Evolutionary conservation across 1,140 invertebrate genomes (phyloP).

Genomic region (Zaprionus kolodkinae): DNA sequence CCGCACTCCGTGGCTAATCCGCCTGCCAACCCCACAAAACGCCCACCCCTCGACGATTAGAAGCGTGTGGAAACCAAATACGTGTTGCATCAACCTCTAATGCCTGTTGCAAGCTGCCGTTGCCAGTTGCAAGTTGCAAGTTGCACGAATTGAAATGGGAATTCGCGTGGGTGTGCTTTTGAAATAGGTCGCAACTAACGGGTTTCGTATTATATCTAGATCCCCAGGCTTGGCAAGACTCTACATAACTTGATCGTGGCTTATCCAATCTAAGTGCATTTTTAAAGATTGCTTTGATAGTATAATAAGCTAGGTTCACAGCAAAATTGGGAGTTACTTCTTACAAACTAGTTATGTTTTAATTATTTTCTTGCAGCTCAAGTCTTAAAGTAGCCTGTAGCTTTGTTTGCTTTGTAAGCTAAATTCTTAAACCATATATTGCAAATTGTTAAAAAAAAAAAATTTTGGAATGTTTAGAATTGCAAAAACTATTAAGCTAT

Average conservation of each 20-base stretch:
- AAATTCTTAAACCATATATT: too few relatives aligned
- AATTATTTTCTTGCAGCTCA: too few relatives aligned
- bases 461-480: too few relatives aligned
- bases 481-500: too few relatives aligned
- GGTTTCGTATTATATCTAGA: background rate
- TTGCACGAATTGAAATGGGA: conserved; percentile 16
- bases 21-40: background rate
- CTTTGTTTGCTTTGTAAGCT: too few relatives aligned
- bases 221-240: background rate
- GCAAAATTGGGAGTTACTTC: background rate
- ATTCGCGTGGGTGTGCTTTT: conserved; percentile 1
- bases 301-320: background rate
- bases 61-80: conserved; percentile 33
- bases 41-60: conserved; percentile 18
- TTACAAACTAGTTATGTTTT: too few relatives aligned
- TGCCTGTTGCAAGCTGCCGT: conserved; percentile 9
- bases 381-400: too few relatives aligned
- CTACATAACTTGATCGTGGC: background rate
- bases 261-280: background rate
- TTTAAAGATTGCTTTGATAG: background rate
- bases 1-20: background rate
- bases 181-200: conserved; percentile 1
- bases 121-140: background rate
- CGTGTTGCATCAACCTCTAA: conserved; percentile 2
- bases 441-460: too few relatives aligned